Percentiles rank a stretch among this genome's conserved stretches.
These are phyloP conservation scores for Tympanoctomys barrerae DNA, from an alignment of 2,797 vertebrate species.

Conservation along the genomic window DNA sequence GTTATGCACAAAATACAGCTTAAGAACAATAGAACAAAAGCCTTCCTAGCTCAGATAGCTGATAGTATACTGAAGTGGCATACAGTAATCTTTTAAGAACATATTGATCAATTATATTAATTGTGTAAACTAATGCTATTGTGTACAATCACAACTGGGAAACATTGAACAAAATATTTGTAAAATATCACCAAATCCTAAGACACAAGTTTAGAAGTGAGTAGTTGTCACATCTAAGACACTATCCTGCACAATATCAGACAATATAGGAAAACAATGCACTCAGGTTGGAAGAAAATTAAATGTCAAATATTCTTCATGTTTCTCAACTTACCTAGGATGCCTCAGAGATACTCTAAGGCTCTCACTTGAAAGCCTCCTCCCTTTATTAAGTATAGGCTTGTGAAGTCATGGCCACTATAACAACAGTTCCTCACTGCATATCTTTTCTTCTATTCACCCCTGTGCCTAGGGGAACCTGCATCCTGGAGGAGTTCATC, in stretches of 20 bases:
- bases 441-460: not conserved
- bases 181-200: not conserved
- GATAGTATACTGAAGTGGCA: not conserved
- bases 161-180: not conserved
- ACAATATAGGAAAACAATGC: not conserved
- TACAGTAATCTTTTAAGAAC: not conserved
- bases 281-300: not conserved
- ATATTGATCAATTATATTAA: not conserved
- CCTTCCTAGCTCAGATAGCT: not conserved
- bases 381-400: not conserved
- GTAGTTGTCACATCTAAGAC: not conserved
- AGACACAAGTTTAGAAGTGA: not conserved
- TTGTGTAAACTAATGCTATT: not conserved
- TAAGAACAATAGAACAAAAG: not conserved
- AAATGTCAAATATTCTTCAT: not conserved
- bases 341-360: not conserved
- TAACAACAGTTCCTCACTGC: not conserved
- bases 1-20: not conserved
- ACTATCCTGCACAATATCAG: not conserved
- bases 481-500: slow-evolving; percentile 36
- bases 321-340: not conserved
- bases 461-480: not conserved
- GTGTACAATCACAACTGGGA: not conserved
- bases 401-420: not conserved
- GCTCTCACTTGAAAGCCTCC: not conserved